Conservation (phyloP, 2,113 vertebrate species). For the Psophia crepitans region DNA sequence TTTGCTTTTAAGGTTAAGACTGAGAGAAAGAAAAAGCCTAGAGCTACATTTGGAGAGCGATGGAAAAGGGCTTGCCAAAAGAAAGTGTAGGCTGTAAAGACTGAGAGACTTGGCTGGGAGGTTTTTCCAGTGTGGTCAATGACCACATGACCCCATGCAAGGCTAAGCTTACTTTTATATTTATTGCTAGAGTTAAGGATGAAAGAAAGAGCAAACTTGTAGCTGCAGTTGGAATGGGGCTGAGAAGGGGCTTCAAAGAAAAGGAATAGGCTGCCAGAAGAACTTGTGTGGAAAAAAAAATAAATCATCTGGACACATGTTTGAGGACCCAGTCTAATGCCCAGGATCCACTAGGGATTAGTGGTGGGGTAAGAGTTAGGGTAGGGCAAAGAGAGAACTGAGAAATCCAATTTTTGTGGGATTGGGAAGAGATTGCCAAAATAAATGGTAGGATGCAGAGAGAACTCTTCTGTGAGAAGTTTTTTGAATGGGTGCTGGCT, state of each 20-base stretch:
- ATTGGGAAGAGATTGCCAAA: not conserved
- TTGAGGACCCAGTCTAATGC: not conserved
- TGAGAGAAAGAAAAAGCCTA: not conserved
- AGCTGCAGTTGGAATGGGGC: not conserved
- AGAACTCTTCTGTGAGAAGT: not conserved
- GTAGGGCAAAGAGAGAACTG: not conserved
- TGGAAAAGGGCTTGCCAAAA: not conserved
- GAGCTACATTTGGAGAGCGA: not conserved
- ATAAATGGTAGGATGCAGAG: not conserved
- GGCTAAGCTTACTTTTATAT: not conserved
- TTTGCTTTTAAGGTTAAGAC: not conserved
- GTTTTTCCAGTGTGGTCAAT: not conserved
- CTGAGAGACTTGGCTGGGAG: not conserved
- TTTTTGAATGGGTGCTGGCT: not conserved
- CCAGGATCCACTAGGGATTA: not conserved
- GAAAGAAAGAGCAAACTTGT: not conserved
- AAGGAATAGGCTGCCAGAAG: not conserved
- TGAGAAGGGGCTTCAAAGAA: not conserved
- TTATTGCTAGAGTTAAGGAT: not conserved
- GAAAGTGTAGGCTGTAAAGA: not conserved
- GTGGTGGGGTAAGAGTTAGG: not conserved
- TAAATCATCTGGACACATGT: not conserved
- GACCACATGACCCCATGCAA: not conserved
- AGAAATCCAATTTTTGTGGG: not conserved
- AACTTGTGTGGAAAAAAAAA: not conserved